phyloP scores from a whole-genome alignment of 1,140 invertebrate genomes.

The Trichomalopsis sarcophagae region DNA sequence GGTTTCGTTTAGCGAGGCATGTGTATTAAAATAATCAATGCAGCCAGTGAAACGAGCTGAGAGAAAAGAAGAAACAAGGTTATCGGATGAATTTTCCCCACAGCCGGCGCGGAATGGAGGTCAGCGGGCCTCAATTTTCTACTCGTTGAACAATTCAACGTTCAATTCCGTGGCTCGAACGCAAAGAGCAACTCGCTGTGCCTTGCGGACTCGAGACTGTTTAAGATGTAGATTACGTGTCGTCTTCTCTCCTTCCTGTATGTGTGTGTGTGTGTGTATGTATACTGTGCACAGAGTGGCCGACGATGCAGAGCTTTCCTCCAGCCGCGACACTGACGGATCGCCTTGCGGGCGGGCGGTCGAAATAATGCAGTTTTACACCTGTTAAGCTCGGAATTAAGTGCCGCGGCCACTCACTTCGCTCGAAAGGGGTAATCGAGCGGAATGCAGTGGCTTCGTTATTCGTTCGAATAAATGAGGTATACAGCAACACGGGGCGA shows the following conservation, averaged over 20 bases:
- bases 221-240: not conserved
- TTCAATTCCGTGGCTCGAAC: slow-evolving; percentile 55
- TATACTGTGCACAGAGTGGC: not conserved
- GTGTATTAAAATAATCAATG: not conserved
- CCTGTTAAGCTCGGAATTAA: not conserved
- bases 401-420: too few relatives aligned
- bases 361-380: not conserved
- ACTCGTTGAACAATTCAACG: slow-evolving; percentile 56
- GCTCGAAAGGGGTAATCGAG: not conserved
- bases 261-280: not conserved
- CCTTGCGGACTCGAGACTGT: not conserved
- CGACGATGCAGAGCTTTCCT: not conserved
- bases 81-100: not conserved
- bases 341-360: not conserved
- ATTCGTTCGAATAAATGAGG: too few relatives aligned
- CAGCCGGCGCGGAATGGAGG: not conserved
- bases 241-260: not conserved
- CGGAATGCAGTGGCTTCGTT: not conserved
- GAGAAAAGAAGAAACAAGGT: not conserved
- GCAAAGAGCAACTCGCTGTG: not conserved
- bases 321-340: not conserved
- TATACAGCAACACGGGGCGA: not conserved
- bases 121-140: slow-evolving; percentile 53
- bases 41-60: not conserved
- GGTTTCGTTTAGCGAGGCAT: not conserved